phyloP scores from a whole-genome alignment of 2,888 invertebrate species.

The Dyspetes luteomarginatus region DNA sequence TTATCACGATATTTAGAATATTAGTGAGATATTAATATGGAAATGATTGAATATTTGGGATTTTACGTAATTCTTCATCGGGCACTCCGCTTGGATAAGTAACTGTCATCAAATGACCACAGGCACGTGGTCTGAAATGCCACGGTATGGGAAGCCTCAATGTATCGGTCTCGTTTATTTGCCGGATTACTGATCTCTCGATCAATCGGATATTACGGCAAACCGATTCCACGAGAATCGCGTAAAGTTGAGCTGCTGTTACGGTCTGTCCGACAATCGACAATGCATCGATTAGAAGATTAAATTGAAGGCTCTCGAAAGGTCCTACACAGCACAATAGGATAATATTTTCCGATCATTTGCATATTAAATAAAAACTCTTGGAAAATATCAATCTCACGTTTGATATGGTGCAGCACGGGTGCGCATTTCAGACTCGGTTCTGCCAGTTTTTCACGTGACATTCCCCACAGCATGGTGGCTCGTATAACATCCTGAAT shows the following conservation, averaged over 20 bases:
- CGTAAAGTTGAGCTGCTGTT: constrained; percentile 88
- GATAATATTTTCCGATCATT: neutral
- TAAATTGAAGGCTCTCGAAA: constrained; percentile 85
- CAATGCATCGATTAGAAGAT: constrained; percentile 88
- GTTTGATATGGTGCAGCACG: constrained; percentile 87
- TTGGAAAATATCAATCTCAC: constrained; percentile 83
- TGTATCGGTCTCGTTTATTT: constrained; percentile 84
- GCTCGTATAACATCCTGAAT: constrained; percentile 86
- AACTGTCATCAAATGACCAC: constrained; percentile 91
- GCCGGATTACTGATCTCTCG: constrained; percentile 87
- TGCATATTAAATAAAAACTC: constrained; percentile 14
- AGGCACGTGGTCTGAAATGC: constrained; percentile 89
- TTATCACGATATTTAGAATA: neutral
- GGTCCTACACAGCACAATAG: constrained; percentile 74
- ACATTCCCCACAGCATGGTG: constrained; percentile 87
- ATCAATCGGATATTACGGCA: constrained; percentile 88
- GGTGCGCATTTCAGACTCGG: constrained; percentile 83
- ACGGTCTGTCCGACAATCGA: constrained; percentile 89
- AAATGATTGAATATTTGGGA: too few relatives aligned
- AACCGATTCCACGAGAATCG: constrained; percentile 90
- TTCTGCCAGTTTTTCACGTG: constrained; percentile 85
- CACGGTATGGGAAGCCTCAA: constrained; percentile 87
- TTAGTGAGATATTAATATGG: too few relatives aligned
- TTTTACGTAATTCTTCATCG: constrained; percentile 89
- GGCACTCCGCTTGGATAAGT: constrained; percentile 88